Conservation (phyloP, 1,140 invertebrate species). For the Chrysoperla carnea region DNA sequence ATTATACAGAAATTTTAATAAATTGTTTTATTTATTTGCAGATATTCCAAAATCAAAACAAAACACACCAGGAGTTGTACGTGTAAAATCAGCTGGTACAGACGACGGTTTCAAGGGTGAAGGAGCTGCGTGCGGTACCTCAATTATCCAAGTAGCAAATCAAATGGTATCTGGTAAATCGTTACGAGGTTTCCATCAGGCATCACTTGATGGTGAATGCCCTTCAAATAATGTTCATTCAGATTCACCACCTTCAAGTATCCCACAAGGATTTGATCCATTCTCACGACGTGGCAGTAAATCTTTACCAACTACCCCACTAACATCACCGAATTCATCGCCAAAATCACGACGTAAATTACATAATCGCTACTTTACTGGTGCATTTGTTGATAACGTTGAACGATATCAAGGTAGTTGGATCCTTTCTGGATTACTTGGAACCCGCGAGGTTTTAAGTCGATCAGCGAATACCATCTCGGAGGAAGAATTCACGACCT, state of each 20-base stretch:
- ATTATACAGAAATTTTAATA: no score
- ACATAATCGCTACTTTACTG: conserved; percentile 30
- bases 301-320: conserved; percentile 46
- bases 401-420: conserved; percentile 30
- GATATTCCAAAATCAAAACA: no score
- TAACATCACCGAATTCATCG: conserved; percentile 33
- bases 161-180: conserved; percentile 42
- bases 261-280: conserved; percentile 16
- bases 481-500: conserved; percentile 17
- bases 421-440: conserved; percentile 30
- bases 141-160: conserved; percentile 50
- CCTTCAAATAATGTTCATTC: no score
- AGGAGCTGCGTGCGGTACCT: conserved; percentile 46
- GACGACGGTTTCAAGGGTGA: conserved; percentile 54
- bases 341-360: conserved; percentile 22
- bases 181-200: conserved; percentile 12
- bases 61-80: no score
- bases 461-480: conserved; percentile 12
- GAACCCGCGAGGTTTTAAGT: conserved; percentile 11
- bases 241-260: conserved; percentile 3
- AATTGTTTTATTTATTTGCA: no score
- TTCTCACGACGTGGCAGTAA: conserved; percentile 37
- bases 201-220: conserved; percentile 14
- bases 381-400: conserved; percentile 20
- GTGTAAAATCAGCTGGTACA: conserved; percentile 35